These are phyloP conservation scores for Plodia interpunctella DNA, from an alignment of 1,140 invertebrate genomes.

Conservation along the genomic window DNA sequence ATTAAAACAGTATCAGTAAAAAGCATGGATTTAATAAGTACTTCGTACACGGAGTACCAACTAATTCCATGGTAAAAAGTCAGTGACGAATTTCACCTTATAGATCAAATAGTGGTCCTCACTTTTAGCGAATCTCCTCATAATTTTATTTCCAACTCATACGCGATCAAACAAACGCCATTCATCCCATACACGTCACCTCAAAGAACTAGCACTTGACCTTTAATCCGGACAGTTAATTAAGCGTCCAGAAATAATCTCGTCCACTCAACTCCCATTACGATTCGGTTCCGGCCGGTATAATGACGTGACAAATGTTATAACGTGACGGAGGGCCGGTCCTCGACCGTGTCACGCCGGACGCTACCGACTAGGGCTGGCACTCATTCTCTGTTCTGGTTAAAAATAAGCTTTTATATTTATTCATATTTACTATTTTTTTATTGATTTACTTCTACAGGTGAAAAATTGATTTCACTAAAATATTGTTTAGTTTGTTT, in stretches of 20 bases:
- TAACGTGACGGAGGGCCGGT: constrained; percentile 40
- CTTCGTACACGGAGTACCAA: too few species aligned
- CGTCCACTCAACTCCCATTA: constrained; percentile 30
- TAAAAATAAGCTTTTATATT: too few species aligned
- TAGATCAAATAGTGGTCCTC: too few species aligned
- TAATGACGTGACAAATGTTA: constrained; percentile 54
- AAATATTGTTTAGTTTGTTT: too few species aligned
- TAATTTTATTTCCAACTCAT: neutral
- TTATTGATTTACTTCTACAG: too few species aligned
- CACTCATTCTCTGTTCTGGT: constrained; percentile 12
- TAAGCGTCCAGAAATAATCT: constrained; percentile 46
- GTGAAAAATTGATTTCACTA: too few species aligned
- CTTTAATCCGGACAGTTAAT: constrained; percentile 42
- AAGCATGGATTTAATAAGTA: too few species aligned
- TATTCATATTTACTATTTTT: too few species aligned
- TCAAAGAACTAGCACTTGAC: constrained; percentile 30
- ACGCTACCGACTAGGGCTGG: constrained; percentile 12
- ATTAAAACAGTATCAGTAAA: too few species aligned
- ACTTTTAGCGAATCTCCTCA: neutral
- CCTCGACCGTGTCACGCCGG: constrained; percentile 27
- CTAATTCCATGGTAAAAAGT: too few species aligned
- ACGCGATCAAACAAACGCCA: neutral
- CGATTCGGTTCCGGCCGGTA: constrained; percentile 13
- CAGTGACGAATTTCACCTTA: too few species aligned
- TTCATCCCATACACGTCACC: neutral